A percentile compares a stretch with the other conserved stretches of the same genome.
These are phyloP conservation scores for Micromussa lordhowensis DNA, from an alignment of 92 coral and sea anemone genomes.

Conservation along the genomic window DNA sequence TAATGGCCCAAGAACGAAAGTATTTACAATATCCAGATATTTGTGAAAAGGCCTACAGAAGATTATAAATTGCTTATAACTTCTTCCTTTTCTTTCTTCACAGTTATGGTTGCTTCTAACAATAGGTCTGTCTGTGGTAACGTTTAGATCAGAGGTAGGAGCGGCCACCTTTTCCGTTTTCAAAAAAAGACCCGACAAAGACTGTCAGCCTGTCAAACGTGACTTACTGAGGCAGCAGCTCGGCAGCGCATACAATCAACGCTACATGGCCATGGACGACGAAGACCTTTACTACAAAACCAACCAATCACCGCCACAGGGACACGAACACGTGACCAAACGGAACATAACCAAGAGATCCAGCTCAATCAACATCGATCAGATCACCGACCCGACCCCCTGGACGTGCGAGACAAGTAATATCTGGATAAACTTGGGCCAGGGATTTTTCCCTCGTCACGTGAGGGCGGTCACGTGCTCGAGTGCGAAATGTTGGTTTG, in stretches of 20 bases:
- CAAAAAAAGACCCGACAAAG: conserved; percentile 8
- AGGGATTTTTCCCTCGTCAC: conserved; percentile 70
- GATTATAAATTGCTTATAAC: neutral
- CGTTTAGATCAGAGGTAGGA: conserved; percentile 26
- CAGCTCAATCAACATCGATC: neutral
- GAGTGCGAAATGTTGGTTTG: conserved; percentile 63
- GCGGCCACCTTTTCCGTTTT: conserved; percentile 38
- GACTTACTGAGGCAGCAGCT: conserved; percentile 64
- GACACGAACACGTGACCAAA: conserved; percentile 5
- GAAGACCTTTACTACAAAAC: conserved; percentile 20
- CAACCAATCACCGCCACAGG: neutral
- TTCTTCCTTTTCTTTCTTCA: neutral
- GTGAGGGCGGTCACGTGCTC: conserved; percentile 68
- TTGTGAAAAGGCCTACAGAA: no score
- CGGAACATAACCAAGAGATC: conserved; percentile 36
- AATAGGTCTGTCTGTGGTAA: conserved; percentile 14
- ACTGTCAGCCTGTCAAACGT: conserved; percentile 77
- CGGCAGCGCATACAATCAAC: conserved; percentile 70
- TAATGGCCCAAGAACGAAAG: no score
- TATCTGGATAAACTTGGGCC: conserved; percentile 67
- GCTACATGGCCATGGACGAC: conserved; percentile 77
- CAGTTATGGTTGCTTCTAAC: conserved; percentile 41
- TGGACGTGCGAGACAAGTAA: conserved; percentile 79
- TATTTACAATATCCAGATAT: no score
- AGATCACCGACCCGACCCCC: conserved; percentile 54